Evolutionary conservation across 2,888 invertebrate genomes (phyloP), one percentile per base, ranked within the genome.

Genomic region (Dicranocentrus wangi): DNA sequence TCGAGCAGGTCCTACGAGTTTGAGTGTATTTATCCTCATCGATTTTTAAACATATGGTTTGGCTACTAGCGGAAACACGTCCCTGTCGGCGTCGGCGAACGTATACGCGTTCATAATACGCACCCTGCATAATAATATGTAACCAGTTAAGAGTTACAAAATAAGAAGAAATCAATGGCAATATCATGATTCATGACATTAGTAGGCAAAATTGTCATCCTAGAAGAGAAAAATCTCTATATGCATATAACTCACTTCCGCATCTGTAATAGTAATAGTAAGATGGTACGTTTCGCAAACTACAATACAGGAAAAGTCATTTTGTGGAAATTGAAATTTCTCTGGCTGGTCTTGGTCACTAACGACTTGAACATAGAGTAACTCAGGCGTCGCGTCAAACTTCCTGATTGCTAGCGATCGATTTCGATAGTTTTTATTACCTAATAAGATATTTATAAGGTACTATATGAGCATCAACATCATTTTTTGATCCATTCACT

Each of bases 131-230:
- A 72, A 63, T 63, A 72, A 72, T 72, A n/a, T 51, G 42, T 70
- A 75, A 65, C 55, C 65, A 61, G 53, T 72, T 61, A 32, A 58
- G n/a, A n/a, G 55, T 51, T 61, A 60, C 42, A 53, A 60, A 73
- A 63, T 63, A 28, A 60, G 25, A 17, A 27, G 23, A 68, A 51
- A 60, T 76, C 47, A 76, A 68, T 66, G 66, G 68, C 60, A 76
- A 68, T 76, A 76, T 58, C 58, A 39, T 76, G 58, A 75, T 55
- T 75, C 68, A 43, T 68, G 47, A 70, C 70, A 70, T 70, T 27
- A 39, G 65, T 19, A 75, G 27, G 15, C 55, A 72, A 28, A 3
- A 47, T 51, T 21, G 21, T 27, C 5, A 60, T 42, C 8, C 5
- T 32, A 23, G 19, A 58, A 66, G 28, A n/a, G 51, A 17, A 51